These are phyloP conservation scores for Hecatera dysodea DNA, from an alignment of 2,888 invertebrate genomes.

Conservation along the genomic window DNA sequence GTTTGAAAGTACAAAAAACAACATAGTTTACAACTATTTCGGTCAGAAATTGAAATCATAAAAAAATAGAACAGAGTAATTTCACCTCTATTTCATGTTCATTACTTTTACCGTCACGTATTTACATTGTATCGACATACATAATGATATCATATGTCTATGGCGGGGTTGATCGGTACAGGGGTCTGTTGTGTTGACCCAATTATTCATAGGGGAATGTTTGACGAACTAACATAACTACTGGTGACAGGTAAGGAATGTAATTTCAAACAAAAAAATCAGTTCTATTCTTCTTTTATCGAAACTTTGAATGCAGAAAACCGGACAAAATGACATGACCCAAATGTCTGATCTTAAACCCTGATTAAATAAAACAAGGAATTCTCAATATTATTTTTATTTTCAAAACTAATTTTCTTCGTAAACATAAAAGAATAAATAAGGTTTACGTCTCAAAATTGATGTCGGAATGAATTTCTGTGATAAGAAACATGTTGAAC, in stretches of 20 bases:
- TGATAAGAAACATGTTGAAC: conserved; percentile 7
- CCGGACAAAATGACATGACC: too few relatives aligned
- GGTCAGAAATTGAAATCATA: conserved; percentile 1
- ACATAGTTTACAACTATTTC: neutral
- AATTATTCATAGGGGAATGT: conserved; percentile 8
- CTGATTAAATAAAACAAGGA: too few relatives aligned
- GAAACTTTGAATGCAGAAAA: too few relatives aligned
- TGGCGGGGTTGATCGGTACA: conserved; percentile 32
- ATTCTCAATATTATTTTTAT: neutral
- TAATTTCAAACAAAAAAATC: neutral
- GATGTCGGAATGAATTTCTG: neutral
- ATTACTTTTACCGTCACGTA: conserved; percentile 41
- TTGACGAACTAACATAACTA: neutral
- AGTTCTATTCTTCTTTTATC: neutral
- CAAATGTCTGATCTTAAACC: too few relatives aligned
- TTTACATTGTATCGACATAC: too few relatives aligned
- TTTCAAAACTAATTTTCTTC: conserved; percentile 9
- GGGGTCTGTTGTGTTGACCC: conserved; percentile 18
- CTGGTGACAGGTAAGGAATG: neutral
- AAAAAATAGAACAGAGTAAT: conserved; percentile 11
- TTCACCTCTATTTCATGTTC: conserved; percentile 29
- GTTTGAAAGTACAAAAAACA: neutral
- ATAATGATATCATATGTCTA: conserved; percentile 19
- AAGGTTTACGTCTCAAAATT: conserved; percentile 17
- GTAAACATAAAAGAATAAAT: conserved; percentile 11